These are phyloP conservation scores for Pilophorus perplexus DNA, from an alignment of 2,888 invertebrate species.

Conservation along the genomic window DNA sequence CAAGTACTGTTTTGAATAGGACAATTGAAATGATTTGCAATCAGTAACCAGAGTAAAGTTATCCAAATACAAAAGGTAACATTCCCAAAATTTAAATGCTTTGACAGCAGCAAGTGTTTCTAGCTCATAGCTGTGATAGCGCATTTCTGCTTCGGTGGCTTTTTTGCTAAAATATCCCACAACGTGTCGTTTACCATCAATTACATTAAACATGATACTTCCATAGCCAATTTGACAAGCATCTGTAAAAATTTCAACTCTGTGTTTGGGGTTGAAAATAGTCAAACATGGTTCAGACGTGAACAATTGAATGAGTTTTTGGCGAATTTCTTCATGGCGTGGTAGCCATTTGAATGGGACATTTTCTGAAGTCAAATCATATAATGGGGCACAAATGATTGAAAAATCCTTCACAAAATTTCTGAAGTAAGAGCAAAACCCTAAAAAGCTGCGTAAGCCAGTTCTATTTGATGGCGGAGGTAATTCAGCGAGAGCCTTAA, in stretches of 20 bases:
- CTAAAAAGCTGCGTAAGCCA: conserved; percentile 7
- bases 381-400: neutral
- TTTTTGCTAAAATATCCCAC: neutral
- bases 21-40: conserved; percentile 50
- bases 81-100: neutral
- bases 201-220: neutral
- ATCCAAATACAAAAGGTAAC: neutral
- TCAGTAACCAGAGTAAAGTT: conserved; percentile 48
- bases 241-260: neutral
- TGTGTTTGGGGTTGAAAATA: neutral
- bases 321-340: neutral
- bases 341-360: neutral
- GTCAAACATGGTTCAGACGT: neutral
- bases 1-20: conserved; percentile 49
- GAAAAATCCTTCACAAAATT: neutral
- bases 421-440: conserved; percentile 6
- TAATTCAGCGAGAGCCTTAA: neutral
- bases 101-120: neutral
- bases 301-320: neutral
- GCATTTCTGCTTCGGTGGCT: neutral
- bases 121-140: neutral
- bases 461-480: neutral
- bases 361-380: neutral
- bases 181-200: neutral
- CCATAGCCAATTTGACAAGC: conserved; percentile 2